phyloP scores from a whole-genome alignment of 2,888 invertebrate genomes.

The Aspidiotus destructor region DNA sequence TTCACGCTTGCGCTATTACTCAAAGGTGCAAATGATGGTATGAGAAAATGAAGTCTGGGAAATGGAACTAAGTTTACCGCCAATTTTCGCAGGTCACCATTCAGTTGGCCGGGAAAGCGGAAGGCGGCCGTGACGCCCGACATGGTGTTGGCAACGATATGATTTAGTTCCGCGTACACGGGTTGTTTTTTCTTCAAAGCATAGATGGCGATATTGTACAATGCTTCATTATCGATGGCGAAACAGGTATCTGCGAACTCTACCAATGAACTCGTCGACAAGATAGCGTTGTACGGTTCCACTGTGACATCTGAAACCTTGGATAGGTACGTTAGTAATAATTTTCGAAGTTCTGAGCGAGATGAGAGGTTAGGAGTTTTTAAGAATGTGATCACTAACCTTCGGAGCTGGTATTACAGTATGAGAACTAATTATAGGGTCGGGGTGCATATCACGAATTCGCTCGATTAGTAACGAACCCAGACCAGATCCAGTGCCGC shows the following conservation, averaged over 20 bases:
- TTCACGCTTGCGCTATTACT: constrained; percentile 5
- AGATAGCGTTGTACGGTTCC: constrained; percentile 65
- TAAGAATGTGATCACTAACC: constrained; percentile 37
- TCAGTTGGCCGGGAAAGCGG: constrained; percentile 34
- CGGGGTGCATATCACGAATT: constrained; percentile 54
- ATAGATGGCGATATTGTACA: constrained; percentile 59
- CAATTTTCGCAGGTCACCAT: constrained; percentile 30
- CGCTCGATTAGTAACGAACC: constrained; percentile 57
- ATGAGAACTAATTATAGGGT: constrained; percentile 55
- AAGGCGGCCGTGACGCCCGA: constrained; percentile 35
- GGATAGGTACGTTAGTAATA: too few relatives aligned
- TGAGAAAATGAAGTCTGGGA: constrained; percentile 34
- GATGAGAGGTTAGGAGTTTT: too few relatives aligned
- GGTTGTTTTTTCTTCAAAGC: constrained; percentile 29
- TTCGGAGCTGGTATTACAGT: constrained; percentile 74
- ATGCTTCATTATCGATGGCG: constrained; percentile 64
- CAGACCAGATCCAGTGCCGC: constrained; percentile 69
- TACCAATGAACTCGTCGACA: constrained; percentile 60
- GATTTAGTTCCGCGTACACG: constrained; percentile 31
- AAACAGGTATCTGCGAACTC: constrained; percentile 61
- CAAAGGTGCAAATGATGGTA: constrained; percentile 32
- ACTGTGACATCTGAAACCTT: constrained; percentile 63
- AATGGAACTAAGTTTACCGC: constrained; percentile 29
- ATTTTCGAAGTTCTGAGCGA: too few relatives aligned
- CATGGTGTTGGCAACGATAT: constrained; percentile 26